Evolutionary conservation across 2,797 vertebrate genomes (phyloP).

Genomic region (Arrhamphus sclerolepis): DNA sequence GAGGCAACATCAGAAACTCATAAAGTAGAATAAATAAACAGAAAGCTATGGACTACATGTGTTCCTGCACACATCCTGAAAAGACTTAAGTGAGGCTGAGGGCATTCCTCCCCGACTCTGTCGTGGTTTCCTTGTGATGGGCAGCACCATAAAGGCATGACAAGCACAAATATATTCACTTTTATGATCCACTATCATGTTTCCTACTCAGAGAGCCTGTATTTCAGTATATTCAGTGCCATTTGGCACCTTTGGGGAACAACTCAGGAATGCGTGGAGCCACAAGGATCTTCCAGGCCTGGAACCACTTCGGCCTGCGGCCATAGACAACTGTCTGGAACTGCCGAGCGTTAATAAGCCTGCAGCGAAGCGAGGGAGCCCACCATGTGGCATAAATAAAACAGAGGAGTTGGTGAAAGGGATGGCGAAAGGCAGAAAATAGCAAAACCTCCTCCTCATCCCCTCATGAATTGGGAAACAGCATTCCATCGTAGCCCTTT

Average conservation of each 20-base stretch:
- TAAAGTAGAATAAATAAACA: conserved; percentile 66
- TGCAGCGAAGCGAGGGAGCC: conserved; percentile 54
- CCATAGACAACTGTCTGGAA: conserved; percentile 60
- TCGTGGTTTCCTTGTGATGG: conserved; percentile 54
- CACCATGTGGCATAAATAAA: conserved; percentile 77
- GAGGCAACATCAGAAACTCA: conserved; percentile 64
- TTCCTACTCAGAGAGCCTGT: conserved; percentile 45
- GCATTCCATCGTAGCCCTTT: conserved; percentile 11
- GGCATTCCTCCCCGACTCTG: conserved; percentile 40
- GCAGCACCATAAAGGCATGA: conserved; percentile 44
- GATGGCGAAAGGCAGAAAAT: conserved; percentile 47
- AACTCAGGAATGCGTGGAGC: conserved; percentile 48
- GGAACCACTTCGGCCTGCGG: conserved; percentile 47
- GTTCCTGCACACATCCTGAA: conserved; percentile 24
- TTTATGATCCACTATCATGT: conserved; percentile 45
- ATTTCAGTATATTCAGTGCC: conserved; percentile 64
- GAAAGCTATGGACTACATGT: conserved; percentile 57
- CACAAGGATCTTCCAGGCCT: conserved; percentile 26
- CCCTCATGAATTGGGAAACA: conserved; percentile 39
- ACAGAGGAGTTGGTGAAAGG: conserved; percentile 59
- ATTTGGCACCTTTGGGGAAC: conserved; percentile 66
- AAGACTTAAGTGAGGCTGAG: conserved; percentile 50
- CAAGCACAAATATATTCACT: conserved; percentile 59
- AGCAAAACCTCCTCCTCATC: conserved; percentile 35
- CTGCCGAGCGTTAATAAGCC: conserved; percentile 73